Base-by-base conservation (phyloP, 2,888 invertebrate genomes). In the Campoplex nolae region DNA sequence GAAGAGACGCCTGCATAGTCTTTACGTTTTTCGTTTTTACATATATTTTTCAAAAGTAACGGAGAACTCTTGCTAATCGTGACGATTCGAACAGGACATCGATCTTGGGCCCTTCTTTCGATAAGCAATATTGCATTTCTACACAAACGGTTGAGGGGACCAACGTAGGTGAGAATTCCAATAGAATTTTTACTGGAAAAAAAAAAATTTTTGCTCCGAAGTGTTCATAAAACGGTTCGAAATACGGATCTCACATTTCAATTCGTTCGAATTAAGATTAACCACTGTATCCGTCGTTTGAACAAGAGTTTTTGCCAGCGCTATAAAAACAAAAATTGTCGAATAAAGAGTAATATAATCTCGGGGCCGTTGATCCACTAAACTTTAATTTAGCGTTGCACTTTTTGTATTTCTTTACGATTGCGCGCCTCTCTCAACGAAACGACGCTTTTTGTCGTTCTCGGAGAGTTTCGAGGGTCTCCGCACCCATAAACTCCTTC, bases 381-480 rank as follows among this genome's bases (percentile, higher is more conserved):
- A 51, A 51, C 51, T 51, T 51, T 18, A 18, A 54, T 74, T 74
- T 23, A 58, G 3, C 32, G 16, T 76, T 51, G 75, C 28, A 28
- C 38, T 23, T n/a, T 74, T 56, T 74, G 13, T 35, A n/a, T 73
- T 38, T 74, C 54, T 74, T 74, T 28, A 51, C 23, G 38, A 38
- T 56, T 38, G 3, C 38, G 73, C n/a, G 7, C 35, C 38, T 18
- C 38, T 56, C 73, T 23, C 56, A 38, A 56, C 45, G 62, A 32
- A 62, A 32, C 16, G 28, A 18, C 16, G 62, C 62, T 45, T 75
- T 84, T 65, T 28, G 58, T 84, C 45, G 71, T 70, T 58, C 45
- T 76, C 45, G 32, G 13, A 38, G 23, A 38, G 23, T 13, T 23
- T n/a, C 51, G 35, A 28, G 6, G 28, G 13, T 71, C 71, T 51